Conservation (phyloP, 2,113 vertebrate species). For the Cavia aperea region DNA sequence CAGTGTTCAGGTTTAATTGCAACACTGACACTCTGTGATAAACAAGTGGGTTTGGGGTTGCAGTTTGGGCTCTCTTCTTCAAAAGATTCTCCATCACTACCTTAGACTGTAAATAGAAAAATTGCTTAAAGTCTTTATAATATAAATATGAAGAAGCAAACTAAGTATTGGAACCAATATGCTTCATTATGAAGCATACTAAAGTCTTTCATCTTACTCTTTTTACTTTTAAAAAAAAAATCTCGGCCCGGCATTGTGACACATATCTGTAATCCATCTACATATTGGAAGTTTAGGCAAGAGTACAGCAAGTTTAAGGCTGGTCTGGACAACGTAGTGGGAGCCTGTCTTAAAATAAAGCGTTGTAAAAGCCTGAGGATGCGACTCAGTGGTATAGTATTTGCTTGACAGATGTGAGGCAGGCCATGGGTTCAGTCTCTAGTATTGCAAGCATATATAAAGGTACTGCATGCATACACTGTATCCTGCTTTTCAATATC, state of each 20-base stretch:
- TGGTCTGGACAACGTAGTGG: background rate
- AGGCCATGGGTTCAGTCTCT: background rate
- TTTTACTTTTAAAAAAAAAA: conserved; percentile 50
- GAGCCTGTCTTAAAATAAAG: background rate
- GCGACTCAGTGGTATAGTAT: background rate
- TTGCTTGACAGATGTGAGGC: background rate
- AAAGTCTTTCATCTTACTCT: conserved; percentile 9
- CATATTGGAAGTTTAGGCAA: background rate
- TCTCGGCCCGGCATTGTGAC: background rate
- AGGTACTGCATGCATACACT: background rate
- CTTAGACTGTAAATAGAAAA: background rate
- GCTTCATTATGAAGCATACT: background rate
- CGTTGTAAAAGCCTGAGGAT: background rate
- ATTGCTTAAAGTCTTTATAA: conserved; percentile 18
- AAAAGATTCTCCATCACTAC: background rate
- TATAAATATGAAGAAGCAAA: background rate
- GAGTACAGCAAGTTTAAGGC: background rate
- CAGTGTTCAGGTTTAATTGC: background rate
- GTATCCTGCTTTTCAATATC: background rate
- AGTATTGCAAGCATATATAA: background rate
- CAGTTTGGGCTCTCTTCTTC: background rate
- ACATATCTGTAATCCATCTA: background rate
- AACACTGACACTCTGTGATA: background rate
- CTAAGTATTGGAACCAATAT: background rate
- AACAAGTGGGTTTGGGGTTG: background rate